Evolutionary conservation across 2,888 invertebrate species (phyloP).

Genomic region (Pantelozetes paolii): DNA sequence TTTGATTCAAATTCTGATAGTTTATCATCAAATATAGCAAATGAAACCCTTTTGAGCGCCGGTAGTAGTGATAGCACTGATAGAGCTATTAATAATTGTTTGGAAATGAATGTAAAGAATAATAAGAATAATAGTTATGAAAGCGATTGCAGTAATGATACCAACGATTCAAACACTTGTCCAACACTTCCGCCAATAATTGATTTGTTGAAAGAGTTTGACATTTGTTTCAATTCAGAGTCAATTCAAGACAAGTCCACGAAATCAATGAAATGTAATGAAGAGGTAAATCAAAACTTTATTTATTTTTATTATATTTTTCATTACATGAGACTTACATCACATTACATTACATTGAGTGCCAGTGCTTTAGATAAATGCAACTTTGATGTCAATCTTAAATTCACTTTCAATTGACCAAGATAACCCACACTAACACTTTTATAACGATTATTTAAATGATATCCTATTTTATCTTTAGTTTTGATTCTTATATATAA

Average conservation of each 20-base stretch:
- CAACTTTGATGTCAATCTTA: no score
- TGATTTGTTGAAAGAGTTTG: conserved; percentile 41
- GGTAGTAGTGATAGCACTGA: conserved; percentile 11
- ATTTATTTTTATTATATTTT: no score
- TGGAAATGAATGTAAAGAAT: neutral
- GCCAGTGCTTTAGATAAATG: no score
- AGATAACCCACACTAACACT: no score
- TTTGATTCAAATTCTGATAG: conserved; percentile 3
- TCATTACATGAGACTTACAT: no score
- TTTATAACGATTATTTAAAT: no score
- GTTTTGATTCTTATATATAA: no score
- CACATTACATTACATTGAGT: no score
- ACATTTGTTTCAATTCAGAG: conserved; percentile 28
- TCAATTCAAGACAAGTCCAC: conserved; percentile 32
- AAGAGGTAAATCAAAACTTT: no score
- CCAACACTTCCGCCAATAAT: conserved; percentile 33
- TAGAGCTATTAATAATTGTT: neutral
- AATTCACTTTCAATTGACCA: no score
- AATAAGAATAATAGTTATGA: neutral
- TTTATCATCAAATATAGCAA: neutral
- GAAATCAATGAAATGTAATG: no score
- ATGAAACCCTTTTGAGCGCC: neutral
- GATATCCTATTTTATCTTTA: no score
- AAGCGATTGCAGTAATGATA: neutral
- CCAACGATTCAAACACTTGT: neutral